phyloP scores from a whole-genome alignment of 1,140 invertebrate species.

The Cotesia chilonis region DNA sequence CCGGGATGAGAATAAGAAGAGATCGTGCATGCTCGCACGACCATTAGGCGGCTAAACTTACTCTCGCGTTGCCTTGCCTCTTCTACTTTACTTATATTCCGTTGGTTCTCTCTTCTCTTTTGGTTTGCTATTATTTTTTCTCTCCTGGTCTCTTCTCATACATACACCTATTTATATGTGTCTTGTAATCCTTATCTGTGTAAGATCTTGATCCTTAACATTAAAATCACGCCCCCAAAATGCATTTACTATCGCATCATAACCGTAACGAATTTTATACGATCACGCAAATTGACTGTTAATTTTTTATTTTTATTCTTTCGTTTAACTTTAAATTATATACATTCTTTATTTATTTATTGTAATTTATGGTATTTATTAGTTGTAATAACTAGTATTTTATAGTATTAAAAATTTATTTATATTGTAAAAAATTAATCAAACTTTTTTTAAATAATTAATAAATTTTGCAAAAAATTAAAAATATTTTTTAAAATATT shows the following conservation, averaged over 20 bases:
- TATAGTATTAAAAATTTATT: too few relatives aligned
- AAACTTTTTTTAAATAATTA: too few relatives aligned
- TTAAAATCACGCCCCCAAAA: slow-evolving; percentile 25
- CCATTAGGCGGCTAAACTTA: slow-evolving; percentile 44
- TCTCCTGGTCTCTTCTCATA: slow-evolving; percentile 1
- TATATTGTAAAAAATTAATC: too few relatives aligned
- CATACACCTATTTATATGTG: not conserved
- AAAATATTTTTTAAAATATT: too few relatives aligned
- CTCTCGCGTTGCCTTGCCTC: not conserved
- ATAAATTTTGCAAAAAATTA: too few relatives aligned
- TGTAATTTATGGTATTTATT: too few relatives aligned
- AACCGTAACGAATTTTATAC: slow-evolving; percentile 28
- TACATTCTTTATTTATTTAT: not conserved
- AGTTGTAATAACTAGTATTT: too few relatives aligned
- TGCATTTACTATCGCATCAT: slow-evolving; percentile 1
- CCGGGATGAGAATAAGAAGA: slow-evolving; percentile 43
- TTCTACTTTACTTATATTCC: not conserved
- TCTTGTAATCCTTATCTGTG: not conserved
- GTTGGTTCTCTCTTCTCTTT: too few relatives aligned
- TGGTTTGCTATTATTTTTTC: not conserved
- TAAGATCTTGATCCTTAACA: slow-evolving; percentile 17
- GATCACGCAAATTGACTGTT: slow-evolving; percentile 27
- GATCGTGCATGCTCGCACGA: slow-evolving; percentile 49
- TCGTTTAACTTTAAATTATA: not conserved
- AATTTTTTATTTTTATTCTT: slow-evolving; percentile 13